A percentile compares a stretch with the other conserved stretches of the same genome.
These are phyloP conservation scores for Hirundo rustica DNA, from an alignment of 2,797 vertebrate genomes.

Conservation along the genomic window DNA sequence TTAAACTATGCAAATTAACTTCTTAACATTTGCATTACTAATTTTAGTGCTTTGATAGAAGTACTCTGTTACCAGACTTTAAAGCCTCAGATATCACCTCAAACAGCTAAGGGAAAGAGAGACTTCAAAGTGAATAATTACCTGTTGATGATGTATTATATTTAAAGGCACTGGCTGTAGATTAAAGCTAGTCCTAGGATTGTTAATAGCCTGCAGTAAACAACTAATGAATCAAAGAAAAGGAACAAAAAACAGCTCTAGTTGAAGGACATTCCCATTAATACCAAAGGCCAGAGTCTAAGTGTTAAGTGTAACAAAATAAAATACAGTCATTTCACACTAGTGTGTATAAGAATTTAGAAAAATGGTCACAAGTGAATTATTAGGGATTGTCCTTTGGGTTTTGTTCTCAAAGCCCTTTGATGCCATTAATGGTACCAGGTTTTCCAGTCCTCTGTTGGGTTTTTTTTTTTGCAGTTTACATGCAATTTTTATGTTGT, in stretches of 20 bases:
- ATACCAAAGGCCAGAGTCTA: slow-evolving; percentile 15
- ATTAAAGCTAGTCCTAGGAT: slow-evolving; percentile 73
- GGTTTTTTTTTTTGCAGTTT: background rate
- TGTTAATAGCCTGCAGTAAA: slow-evolving; percentile 75
- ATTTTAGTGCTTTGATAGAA: slow-evolving; percentile 71
- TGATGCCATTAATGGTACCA: background rate
- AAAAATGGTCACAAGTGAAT: slow-evolving; percentile 14
- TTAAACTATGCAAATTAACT: slow-evolving; percentile 41
- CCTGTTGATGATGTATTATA: slow-evolving; percentile 77
- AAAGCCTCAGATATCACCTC: slow-evolving; percentile 55
- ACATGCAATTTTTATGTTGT: background rate
- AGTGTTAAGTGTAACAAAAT: slow-evolving; percentile 6
- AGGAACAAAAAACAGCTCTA: slow-evolving; percentile 53
- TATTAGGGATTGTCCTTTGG: slow-evolving; percentile 17
- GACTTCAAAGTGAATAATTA: slow-evolving; percentile 80
- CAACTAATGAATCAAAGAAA: slow-evolving; percentile 72
- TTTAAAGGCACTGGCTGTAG: slow-evolving; percentile 74
- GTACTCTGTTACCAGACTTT: slow-evolving; percentile 59
- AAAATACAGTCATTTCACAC: slow-evolving; percentile 26
- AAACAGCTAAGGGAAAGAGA: slow-evolving; percentile 42
- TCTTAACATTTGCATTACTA: slow-evolving; percentile 53
- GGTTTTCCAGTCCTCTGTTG: background rate
- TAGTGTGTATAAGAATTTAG: background rate
- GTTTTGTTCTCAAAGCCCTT: slow-evolving; percentile 36
- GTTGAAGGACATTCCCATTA: slow-evolving; percentile 55